These are phyloP conservation scores for Crotalus tigris DNA, from an alignment of 2,113 vertebrate genomes.

Conservation along the genomic window DNA sequence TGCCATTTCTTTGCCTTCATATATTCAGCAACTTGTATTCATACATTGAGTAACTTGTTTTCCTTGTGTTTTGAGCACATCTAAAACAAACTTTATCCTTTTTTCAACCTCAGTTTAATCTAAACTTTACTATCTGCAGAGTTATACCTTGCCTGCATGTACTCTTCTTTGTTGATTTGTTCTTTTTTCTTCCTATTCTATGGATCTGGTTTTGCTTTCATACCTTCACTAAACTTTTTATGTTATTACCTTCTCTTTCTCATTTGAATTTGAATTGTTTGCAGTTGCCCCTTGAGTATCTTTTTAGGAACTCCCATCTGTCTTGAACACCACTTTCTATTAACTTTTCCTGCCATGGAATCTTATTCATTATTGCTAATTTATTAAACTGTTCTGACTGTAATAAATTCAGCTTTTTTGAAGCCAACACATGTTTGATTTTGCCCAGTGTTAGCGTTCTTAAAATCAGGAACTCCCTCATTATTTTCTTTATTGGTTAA, in stretches of 20 bases:
- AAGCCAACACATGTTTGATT: neutral
- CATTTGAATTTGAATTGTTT: neutral
- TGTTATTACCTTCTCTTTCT: neutral
- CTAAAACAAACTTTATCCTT: neutral
- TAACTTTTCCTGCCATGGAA: neutral
- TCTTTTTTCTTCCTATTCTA: neutral
- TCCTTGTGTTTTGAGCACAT: neutral
- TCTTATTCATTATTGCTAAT: neutral
- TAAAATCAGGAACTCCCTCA: neutral
- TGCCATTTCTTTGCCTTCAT: neutral
- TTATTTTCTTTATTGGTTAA: neutral
- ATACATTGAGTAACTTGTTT: neutral
- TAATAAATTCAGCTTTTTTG: neutral
- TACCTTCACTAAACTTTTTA: neutral
- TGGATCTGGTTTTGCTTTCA: neutral
- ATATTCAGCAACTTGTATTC: neutral
- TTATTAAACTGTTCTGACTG: neutral
- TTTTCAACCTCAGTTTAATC: neutral
- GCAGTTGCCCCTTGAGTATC: neutral
- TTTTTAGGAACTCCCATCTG: neutral
- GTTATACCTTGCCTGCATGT: neutral
- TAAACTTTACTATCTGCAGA: neutral
- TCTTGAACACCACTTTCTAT: neutral
- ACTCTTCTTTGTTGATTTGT: neutral
- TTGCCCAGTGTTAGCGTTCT: neutral